A percentile compares a stretch with the other conserved stretches of the same genome.
These are phyloP conservation scores for Conger conger DNA, from an alignment of 2,113 vertebrate genomes.

Conservation along the genomic window DNA sequence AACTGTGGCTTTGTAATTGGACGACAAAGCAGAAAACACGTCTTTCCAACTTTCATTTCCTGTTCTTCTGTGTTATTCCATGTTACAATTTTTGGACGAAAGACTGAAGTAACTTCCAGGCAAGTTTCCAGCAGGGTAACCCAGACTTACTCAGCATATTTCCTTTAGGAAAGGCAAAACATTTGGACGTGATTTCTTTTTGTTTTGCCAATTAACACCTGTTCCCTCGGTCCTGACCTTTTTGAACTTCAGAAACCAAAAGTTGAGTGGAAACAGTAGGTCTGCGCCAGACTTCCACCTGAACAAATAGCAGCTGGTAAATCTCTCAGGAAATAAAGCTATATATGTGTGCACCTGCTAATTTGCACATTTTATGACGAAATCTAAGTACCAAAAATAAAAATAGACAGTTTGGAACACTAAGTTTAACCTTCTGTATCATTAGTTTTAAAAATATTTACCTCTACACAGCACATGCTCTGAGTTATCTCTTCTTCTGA, in stretches of 20 bases:
- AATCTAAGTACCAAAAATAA: neutral
- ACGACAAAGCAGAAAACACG: neutral
- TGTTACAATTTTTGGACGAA: neutral
- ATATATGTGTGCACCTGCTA: neutral
- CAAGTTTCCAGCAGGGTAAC: neutral
- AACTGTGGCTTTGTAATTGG: neutral
- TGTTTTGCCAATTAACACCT: neutral
- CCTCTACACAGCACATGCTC: neutral
- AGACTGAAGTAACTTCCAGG: neutral
- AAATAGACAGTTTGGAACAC: neutral
- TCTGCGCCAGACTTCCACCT: neutral
- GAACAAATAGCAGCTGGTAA: neutral
- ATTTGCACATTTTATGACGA: neutral
- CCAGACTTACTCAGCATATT: neutral
- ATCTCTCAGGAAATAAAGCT: neutral
- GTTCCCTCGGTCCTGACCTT: neutral
- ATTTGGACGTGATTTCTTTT: neutral
- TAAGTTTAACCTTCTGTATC: neutral
- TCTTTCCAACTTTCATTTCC: slow-evolving; percentile 1
- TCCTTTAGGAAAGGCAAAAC: slow-evolving; percentile 1
- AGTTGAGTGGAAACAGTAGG: neutral
- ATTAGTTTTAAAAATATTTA: neutral
- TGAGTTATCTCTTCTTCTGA: neutral
- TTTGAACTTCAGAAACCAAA: neutral
- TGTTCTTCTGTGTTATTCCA: neutral